A percentile compares a stretch with the other conserved stretches of the same genome.
phyloP scores from a whole-genome alignment of 1,140 invertebrate species.

The Octopus sinensis region DNA sequence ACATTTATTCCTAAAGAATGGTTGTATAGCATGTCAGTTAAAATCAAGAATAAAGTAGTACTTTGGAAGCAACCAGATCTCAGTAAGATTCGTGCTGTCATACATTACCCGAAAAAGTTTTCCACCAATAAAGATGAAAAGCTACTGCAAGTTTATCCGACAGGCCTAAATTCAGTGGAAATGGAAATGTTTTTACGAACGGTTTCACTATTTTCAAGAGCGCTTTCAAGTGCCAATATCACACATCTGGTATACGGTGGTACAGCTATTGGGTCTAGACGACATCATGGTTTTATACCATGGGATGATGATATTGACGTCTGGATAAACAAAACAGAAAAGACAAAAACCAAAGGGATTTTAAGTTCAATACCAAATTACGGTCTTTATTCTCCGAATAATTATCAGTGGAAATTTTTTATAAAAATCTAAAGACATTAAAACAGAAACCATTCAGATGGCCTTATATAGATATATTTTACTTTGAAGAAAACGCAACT shows the following conservation, averaged over 20 bases:
- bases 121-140: background rate
- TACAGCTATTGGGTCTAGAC: constrained; percentile 27
- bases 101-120: background rate
- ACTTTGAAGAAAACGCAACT: constrained; percentile 41
- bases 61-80: background rate
- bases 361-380: constrained; percentile 22
- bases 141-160: background rate
- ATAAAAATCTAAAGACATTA: constrained; percentile 20
- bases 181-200: constrained; percentile 22
- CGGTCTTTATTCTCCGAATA: constrained; percentile 10
- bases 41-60: background rate
- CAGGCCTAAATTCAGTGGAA: constrained; percentile 20
- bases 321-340: constrained; percentile 27
- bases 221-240: constrained; percentile 24
- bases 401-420: constrained; percentile 40
- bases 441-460: constrained; percentile 31
- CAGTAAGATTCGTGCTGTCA: background rate
- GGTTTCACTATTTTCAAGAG: constrained; percentile 29
- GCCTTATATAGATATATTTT: constrained; percentile 52
- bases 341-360: constrained; percentile 16
- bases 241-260: constrained; percentile 27
- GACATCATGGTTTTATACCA: constrained; percentile 32
- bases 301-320: constrained; percentile 39
- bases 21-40: background rate
- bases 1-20: background rate